Conservation (phyloP, 2,888 invertebrate species). For the Helobdella robusta region DNA sequence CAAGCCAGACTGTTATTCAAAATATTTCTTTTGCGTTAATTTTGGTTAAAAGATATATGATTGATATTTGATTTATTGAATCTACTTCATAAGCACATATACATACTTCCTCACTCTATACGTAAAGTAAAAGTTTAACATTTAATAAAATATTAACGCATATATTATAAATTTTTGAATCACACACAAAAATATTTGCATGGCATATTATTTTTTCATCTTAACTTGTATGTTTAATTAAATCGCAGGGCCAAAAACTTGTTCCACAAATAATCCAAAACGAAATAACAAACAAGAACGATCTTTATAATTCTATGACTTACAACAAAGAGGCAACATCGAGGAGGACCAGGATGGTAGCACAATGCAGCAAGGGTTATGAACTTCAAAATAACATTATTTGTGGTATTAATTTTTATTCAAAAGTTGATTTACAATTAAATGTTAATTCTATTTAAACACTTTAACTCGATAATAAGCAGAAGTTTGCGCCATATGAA, state of each 20-base stretch:
- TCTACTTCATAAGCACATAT: too few species aligned
- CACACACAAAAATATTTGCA: background rate
- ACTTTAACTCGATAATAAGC: too few species aligned
- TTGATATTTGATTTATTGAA: too few species aligned
- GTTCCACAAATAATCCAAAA: conserved; percentile 1
- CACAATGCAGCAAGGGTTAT: conserved; percentile 7
- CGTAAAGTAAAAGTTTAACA: background rate
- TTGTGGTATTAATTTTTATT: too few species aligned
- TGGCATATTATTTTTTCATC: background rate
- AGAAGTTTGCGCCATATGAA: too few species aligned
- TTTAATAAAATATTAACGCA: background rate
- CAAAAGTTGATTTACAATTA: too few species aligned
- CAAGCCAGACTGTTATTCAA: too few species aligned
- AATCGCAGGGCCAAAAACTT: background rate
- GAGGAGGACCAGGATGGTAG: conserved; percentile 9
- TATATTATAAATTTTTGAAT: background rate
- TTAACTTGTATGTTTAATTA: background rate
- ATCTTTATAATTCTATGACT: background rate
- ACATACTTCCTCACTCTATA: too few species aligned
- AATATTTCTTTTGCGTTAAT: too few species aligned
- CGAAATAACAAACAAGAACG: background rate
- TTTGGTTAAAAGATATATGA: too few species aligned
- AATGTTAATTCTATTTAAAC: too few species aligned
- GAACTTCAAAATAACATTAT: conserved; percentile 19
- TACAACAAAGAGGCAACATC: conserved; percentile 15